Base-by-base conservation (phyloP, 2,888 invertebrate species). In the Synanthedon formicaeformis region DNA sequence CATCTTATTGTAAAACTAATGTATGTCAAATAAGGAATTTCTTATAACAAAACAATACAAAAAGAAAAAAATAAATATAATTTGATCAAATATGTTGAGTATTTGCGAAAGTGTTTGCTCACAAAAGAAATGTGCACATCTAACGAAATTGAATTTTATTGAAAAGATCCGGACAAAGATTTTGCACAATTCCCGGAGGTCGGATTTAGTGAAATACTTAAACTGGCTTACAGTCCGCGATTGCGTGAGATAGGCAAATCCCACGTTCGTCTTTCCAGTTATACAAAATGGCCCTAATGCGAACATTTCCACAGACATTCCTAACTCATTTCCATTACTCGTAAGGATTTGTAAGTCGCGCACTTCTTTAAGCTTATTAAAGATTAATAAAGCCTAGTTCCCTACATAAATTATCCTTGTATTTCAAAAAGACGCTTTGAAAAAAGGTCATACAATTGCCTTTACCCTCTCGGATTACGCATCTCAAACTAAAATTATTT, bases 71-170 rank as follows among this genome's bases (percentile, higher is more conserved):
- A 45, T 13, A 1, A 12, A 13, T 45, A 45, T 45, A 45, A 45
- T 45, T 45, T 45, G 2, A 14, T 45, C 13, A 45, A 45, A 45
- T 45, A 45, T 14, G 45, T 45, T 45, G 45, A 12, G 23, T 49
- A 40, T 55, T 55, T 52, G 50, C 48, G 13, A 50, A 55, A 55
- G 53, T 53, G 55, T 52, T 23, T 45, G 14, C 45, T 10, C 49
- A 67, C 67, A 69, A 69, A 72, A 69, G 64, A 71, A 75, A 74
- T 71, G 71, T 65, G 66, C 69, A 64, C 67, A 71, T 73, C 71
- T 60, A 68, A 69, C 66, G 67, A 79, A 81, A 82, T 81, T 79
- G 80, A 81, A 81, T 79, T 80, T 75, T 75, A 78, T 75, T 78
- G 78, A 75, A 80, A 71, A 78, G 74, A 81, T 78, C 67, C 75